A percentile compares a stretch with the other conserved stretches of the same genome.
These are phyloP conservation scores for Merluccius polli DNA, from an alignment of 2,797 vertebrate species.

Conservation along the genomic window DNA sequence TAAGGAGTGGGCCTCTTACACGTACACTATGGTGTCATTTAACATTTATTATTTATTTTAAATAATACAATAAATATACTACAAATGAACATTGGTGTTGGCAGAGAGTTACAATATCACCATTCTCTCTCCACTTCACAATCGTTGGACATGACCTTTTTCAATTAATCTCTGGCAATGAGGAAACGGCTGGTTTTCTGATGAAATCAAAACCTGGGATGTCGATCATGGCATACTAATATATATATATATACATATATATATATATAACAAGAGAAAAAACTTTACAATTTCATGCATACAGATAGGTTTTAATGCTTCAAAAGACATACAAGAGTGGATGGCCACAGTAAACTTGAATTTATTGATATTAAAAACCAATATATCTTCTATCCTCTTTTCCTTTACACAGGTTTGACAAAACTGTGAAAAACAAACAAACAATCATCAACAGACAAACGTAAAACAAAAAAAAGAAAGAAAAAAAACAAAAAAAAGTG, in stretches of 20 bases:
- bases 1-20: constrained; percentile 74
- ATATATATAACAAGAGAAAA: constrained; percentile 67
- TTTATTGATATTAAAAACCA: constrained; percentile 89
- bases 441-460: constrained; percentile 49
- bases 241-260: constrained; percentile 21
- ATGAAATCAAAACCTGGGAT: constrained; percentile 48
- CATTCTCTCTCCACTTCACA: constrained; percentile 73
- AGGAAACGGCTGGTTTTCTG: constrained; percentile 49
- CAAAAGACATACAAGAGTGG: constrained; percentile 85
- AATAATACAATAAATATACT: constrained; percentile 87
- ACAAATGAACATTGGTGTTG: constrained; percentile 76
- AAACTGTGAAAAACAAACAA: constrained; percentile 70
- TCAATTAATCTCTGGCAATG: constrained; percentile 51
- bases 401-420: constrained; percentile 90
- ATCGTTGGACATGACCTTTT: constrained; percentile 62
- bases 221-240: constrained; percentile 62
- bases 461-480: neutral
- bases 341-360: constrained; percentile 89
- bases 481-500: constrained; percentile 38
- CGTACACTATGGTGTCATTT: constrained; percentile 78
- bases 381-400: constrained; percentile 82
- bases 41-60: constrained; percentile 80
- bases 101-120: constrained; percentile 75
- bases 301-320: constrained; percentile 85
- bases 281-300: constrained; percentile 84